Conservation (phyloP, 2,113 vertebrate species). For the Pteronura brasiliensis region DNA sequence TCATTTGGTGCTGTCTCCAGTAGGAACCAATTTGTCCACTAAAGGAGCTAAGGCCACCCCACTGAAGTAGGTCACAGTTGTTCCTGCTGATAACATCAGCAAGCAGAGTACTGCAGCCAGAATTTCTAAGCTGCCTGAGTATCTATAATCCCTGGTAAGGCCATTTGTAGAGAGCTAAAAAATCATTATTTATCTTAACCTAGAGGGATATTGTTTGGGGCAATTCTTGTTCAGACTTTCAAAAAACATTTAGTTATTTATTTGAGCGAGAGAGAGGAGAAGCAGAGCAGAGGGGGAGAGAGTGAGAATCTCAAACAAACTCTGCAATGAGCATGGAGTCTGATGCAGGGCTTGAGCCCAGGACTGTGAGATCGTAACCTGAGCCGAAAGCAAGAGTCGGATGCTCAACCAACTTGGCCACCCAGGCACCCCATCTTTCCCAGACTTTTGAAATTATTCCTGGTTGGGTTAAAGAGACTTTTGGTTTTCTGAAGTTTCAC, state of each 20-base stretch:
- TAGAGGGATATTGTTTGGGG: neutral
- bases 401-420: neutral
- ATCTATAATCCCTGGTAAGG: neutral
- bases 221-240: neutral
- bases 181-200: neutral
- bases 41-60: neutral
- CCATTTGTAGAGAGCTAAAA: neutral
- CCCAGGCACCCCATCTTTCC: neutral
- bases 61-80: neutral
- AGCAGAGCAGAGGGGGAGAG: neutral
- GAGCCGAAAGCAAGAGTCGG: neutral
- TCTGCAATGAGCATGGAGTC: neutral
- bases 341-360: neutral
- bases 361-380: neutral
- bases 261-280: neutral
- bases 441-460: neutral
- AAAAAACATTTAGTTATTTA: neutral
- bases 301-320: neutral
- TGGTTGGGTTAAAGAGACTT: neutral
- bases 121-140: neutral
- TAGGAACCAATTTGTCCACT: neutral
- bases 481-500: constrained; percentile 1
- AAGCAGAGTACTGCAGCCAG: neutral
- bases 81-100: neutral
- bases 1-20: neutral